phyloP scores from a whole-genome alignment of 1,140 invertebrate species.

The Lepidostoma basale region DNA sequence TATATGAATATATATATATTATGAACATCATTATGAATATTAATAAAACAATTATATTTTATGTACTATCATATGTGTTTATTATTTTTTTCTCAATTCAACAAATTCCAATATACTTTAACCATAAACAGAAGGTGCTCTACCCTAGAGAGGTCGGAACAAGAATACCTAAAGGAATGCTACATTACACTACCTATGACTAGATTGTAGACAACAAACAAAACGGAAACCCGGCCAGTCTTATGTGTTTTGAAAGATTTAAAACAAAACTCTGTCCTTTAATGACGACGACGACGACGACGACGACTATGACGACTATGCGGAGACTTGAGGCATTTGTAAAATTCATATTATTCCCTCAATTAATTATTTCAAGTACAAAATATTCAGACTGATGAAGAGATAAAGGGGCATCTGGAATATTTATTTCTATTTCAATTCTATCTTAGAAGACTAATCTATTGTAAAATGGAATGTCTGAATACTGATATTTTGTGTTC shows the following conservation, averaged over 20 bases:
- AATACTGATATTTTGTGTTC: too few relatives aligned
- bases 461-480: too few relatives aligned
- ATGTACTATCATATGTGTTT: slow-evolving; percentile 53
- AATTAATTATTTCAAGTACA: too few relatives aligned
- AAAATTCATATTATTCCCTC: too few relatives aligned
- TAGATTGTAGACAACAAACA: neutral
- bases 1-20: slow-evolving; percentile 43
- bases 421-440: too few relatives aligned
- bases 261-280: too few relatives aligned
- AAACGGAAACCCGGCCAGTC: slow-evolving; percentile 14
- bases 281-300: too few relatives aligned
- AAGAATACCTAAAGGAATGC: neutral
- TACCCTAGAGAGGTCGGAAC: slow-evolving; percentile 8
- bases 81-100: slow-evolving; percentile 20
- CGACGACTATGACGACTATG: too few relatives aligned
- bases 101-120: slow-evolving; percentile 6
- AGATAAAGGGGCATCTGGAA: too few relatives aligned
- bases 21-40: slow-evolving; percentile 56
- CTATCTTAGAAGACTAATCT: too few relatives aligned
- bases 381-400: too few relatives aligned
- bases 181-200: neutral
- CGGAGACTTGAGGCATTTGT: too few relatives aligned
- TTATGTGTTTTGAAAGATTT: slow-evolving; percentile 13
- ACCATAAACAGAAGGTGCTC: neutral
- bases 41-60: slow-evolving; percentile 64